phyloP scores from a whole-genome alignment of 2,888 invertebrate species.

The Limnephilus lunatus region DNA sequence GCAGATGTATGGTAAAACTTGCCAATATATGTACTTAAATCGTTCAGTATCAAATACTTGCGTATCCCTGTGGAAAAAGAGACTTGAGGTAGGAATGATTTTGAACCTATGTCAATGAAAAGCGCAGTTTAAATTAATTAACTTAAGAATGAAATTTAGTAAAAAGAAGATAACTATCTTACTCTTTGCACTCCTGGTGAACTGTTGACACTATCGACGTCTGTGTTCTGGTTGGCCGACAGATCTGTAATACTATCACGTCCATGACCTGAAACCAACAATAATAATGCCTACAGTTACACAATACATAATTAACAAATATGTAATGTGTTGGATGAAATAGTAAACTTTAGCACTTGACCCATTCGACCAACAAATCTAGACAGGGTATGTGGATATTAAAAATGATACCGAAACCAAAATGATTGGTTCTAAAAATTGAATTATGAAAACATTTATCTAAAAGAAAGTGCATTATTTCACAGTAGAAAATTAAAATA shows the following conservation, averaged over 20 bases:
- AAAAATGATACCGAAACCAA: no score
- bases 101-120: background rate
- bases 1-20: no score
- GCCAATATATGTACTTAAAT: no score
- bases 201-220: conserved; percentile 92
- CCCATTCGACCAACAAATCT: no score
- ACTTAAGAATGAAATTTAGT: background rate
- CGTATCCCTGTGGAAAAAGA: no score
- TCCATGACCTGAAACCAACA: conserved; percentile 71
- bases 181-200: conserved; percentile 91
- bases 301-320: conserved; percentile 20
- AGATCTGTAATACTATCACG: conserved; percentile 86
- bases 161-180: conserved; percentile 59
- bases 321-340: background rate
- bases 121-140: background rate
- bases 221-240: conserved; percentile 81
- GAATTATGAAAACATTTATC: no score
- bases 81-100: background rate
- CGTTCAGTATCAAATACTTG: no score
- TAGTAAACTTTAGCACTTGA: background rate
- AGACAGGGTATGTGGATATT: no score
- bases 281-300: background rate
- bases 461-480: no score
- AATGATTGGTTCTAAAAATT: no score
- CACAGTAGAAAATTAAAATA: no score